A percentile compares a stretch with the other conserved stretches of the same genome.
phyloP scores from a whole-genome alignment of 2,888 invertebrate genomes.

The Cerastoderma edule region DNA sequence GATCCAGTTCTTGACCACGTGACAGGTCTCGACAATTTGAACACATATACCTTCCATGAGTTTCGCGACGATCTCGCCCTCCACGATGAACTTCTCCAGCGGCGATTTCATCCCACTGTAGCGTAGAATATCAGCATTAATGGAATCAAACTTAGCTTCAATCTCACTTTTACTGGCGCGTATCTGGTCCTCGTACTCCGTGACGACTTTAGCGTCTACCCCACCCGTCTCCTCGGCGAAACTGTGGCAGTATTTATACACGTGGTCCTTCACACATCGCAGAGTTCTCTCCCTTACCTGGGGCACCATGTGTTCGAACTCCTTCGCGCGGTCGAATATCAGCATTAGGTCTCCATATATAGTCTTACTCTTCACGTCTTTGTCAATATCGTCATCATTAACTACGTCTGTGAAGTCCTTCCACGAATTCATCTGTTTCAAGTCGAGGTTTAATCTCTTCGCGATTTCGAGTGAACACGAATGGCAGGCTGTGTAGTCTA shows the following conservation, averaged over 20 bases:
- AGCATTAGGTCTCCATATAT: conserved; percentile 60
- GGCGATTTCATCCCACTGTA: conserved; percentile 70
- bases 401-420: conserved; percentile 66
- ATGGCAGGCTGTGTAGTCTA: conserved; percentile 59
- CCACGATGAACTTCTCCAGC: conserved; percentile 65
- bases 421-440: conserved; percentile 61
- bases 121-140: conserved; percentile 67
- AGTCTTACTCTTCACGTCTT: conserved; percentile 45
- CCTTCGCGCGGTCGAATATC: conserved; percentile 67
- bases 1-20: conserved; percentile 70
- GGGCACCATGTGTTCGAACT: conserved; percentile 68
- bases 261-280: conserved; percentile 67
- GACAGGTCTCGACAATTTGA: conserved; percentile 68
- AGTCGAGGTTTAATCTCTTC: conserved; percentile 55
- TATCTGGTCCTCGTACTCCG: conserved; percentile 68
- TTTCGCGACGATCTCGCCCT: conserved; percentile 61
- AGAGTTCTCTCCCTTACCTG: conserved; percentile 62
- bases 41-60: conserved; percentile 73
- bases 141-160: conserved; percentile 63
- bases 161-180: conserved; percentile 62
- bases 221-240: conserved; percentile 71
- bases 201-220: conserved; percentile 64
- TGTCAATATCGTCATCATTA: conserved; percentile 51
- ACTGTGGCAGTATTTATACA: conserved; percentile 72
- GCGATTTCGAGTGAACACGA: conserved; percentile 60